A percentile compares a stretch with the other conserved stretches of the same genome.
phyloP scores from a whole-genome alignment of 2,888 invertebrate species.

The Anorthoa munda region DNA sequence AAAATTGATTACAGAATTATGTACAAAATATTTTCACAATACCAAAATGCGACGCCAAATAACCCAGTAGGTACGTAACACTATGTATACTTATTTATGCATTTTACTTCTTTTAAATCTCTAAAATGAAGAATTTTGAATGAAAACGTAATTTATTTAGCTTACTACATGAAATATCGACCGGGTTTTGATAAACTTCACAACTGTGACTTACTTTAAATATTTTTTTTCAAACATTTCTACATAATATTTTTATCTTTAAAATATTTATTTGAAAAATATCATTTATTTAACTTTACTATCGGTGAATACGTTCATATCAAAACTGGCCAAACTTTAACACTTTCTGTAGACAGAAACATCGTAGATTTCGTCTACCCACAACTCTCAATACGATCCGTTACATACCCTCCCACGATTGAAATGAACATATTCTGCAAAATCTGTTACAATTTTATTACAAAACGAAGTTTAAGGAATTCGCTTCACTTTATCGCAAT shows the following conservation, averaged over 20 bases:
- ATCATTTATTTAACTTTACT: conserved; percentile 52
- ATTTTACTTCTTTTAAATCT: conserved; percentile 80
- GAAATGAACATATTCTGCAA: conserved; percentile 65
- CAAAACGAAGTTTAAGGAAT: conserved; percentile 69
- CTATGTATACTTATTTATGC: conserved; percentile 81
- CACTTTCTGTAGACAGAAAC: conserved; percentile 22
- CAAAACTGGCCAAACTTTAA: conserved; percentile 55
- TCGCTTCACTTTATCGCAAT: conserved; percentile 54
- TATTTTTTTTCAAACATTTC: conserved; percentile 48
- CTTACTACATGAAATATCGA: conserved; percentile 79
- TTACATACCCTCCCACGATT: conserved; percentile 43
- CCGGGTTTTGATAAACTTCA: conserved; percentile 74
- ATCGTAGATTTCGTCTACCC: conserved; percentile 10
- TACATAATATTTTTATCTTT: conserved; percentile 36
- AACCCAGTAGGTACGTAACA: conserved; percentile 70
- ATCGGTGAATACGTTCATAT: conserved; percentile 65
- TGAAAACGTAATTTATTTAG: conserved; percentile 78
- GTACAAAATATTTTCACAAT: conserved; percentile 72
- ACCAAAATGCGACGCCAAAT: conserved; percentile 74
- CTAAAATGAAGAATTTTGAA: conserved; percentile 77
- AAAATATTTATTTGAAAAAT: conserved; percentile 61
- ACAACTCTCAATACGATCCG: conserved; percentile 22
- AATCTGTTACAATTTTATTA: conserved; percentile 50
- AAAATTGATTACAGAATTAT: conserved; percentile 74
- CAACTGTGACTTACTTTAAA: conserved; percentile 55